Evolutionary conservation across 2,113 vertebrate genomes (phyloP), one percentile per base, ranked within the genome.

Genomic region (Nesoenas mayeri): DNA sequence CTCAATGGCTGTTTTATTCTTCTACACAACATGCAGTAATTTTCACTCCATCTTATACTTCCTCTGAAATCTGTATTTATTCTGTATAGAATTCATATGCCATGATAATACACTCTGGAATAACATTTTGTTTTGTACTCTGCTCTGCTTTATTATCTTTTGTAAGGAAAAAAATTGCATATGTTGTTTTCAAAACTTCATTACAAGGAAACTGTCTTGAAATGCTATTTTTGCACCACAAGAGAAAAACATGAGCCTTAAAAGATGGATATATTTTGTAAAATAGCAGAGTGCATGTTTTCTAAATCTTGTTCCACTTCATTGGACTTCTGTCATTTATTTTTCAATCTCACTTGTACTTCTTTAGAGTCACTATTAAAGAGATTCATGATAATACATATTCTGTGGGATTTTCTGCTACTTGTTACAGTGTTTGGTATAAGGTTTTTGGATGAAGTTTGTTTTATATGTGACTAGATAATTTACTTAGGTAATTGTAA

Each of bases 31-130:
- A 61, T 60, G 44, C 15, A 91, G 72, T 86, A 85, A 91, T 95
- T 95, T 95, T 93, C 51, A 83, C 18, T 87, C 38, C 25, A 29
- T 66, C 51, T 91, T 73, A 58, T 71, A 32, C 20, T 66, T 83
- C 22, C n/a, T 65, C 44, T 89, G 82, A 94, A 95, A 91, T 79
- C 61, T 88, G 44, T 89, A 92, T 84, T 93, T 93, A 92, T 85
- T 94, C 67, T 89, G 34, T 67, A 36, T 42, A 83, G n/a, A 78
- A 74, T 69, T 87, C 60, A 77, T 57, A 90, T 81, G 38, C 10
- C 15, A 62, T 0, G 2, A 79, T 88, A 96, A 91, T 91, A 81
- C 1, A 2, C 36, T 74, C 58, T 61, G 26, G 66, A 69, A 84
- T 64, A 86, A 53, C 11, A 20, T 69, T 93, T 62, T 74, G 16